Evolutionary conservation across 35 echinoderm and acorn worm genomes (phyloP), one percentile per base, ranked within the genome.

Genomic region (Hemicentrotus pulcherrimus): DNA sequence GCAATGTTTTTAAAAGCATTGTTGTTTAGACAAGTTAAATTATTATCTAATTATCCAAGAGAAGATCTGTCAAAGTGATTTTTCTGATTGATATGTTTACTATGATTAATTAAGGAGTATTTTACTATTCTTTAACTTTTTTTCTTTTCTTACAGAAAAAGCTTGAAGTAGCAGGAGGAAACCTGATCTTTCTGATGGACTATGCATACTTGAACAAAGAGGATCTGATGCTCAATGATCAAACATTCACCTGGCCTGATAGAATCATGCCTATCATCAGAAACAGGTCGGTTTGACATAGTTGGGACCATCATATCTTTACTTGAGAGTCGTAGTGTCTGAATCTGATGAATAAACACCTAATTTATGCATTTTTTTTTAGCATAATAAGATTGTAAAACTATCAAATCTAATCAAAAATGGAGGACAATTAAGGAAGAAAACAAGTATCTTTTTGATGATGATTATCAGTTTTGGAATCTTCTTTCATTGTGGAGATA

Each of bases 191-290:
- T 58, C 91, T 99, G 86, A 97, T 99, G 95, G 98, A 99, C 93
- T 98, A 99, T 95, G 96, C 98, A 65, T 97, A 96, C 60, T 88
- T 99, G 91, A 33, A 92, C n/a, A 98, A 97, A 95, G 96, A 98
- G 95, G 98, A 99, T 86, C 50, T 99, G 4, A 91, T 98, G 32
- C 97, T 99, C 2, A 99, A 99, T 96, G 97, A 98, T 70, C 97
- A 97, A 32, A 99, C 98, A 59, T 99, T 99, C 88, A 99, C 98
- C 12, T 99, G 98, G 98, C 95, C 96, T 15, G 96, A 97, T 55
- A 98, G 98, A 95, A 97, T 99, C 70, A 93, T 99, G 60, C 98
- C 98, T 33, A 96, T 99, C 18, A 99, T 99, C 60, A 94, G 96
- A 46, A 99, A 98, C 92, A 97, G 98, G 98, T 78, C 65, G n/a